phyloP scores from a whole-genome alignment of 2,113 vertebrate genomes.

The Epinephelus fuscoguttatus region DNA sequence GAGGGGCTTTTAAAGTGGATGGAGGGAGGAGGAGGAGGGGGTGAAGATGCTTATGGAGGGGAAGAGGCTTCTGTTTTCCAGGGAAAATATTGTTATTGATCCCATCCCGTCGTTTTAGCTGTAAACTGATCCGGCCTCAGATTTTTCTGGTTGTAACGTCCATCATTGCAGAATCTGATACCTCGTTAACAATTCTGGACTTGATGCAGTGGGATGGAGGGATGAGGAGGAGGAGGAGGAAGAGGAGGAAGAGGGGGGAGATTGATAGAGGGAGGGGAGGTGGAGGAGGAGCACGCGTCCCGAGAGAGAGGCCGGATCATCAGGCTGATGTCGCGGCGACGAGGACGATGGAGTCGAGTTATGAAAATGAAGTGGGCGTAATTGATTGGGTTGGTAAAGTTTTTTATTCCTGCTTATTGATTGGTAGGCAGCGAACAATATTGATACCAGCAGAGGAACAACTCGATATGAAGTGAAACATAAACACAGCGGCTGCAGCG shows the following conservation, averaged over 20 bases:
- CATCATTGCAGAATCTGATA: slow-evolving; percentile 71
- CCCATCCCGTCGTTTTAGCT: slow-evolving; percentile 92
- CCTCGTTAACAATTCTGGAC: slow-evolving; percentile 89
- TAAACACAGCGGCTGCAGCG: slow-evolving; percentile 50
- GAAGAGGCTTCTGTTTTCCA: slow-evolving; percentile 85
- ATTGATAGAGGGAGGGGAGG: neutral
- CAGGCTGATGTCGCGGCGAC: slow-evolving; percentile 61
- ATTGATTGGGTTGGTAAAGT: slow-evolving; percentile 87
- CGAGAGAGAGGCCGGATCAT: slow-evolving; percentile 32
- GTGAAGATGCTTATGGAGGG: slow-evolving; percentile 83
- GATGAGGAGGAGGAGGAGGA: neutral
- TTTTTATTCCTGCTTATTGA: slow-evolving; percentile 88
- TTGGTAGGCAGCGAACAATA: slow-evolving; percentile 75
- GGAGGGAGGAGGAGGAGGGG: neutral
- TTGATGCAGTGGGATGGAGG: slow-evolving; percentile 83
- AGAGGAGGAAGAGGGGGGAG: neutral
- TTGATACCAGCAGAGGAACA: slow-evolving; percentile 70
- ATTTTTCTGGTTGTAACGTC: slow-evolving; percentile 63
- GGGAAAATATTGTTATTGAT: slow-evolving; percentile 99
- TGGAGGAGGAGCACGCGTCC: slow-evolving; percentile 21
- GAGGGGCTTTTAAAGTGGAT: slow-evolving; percentile 88
- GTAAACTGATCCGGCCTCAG: slow-evolving; percentile 90
- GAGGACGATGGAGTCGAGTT: slow-evolving; percentile 81
- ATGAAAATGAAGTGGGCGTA: slow-evolving; percentile 89
- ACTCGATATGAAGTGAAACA: slow-evolving; percentile 63